These are phyloP conservation scores for Aurelia aurita DNA, from an alignment of 30 jellyfish, hydroid and myxozoan genomes.

Conservation along the genomic window DNA sequence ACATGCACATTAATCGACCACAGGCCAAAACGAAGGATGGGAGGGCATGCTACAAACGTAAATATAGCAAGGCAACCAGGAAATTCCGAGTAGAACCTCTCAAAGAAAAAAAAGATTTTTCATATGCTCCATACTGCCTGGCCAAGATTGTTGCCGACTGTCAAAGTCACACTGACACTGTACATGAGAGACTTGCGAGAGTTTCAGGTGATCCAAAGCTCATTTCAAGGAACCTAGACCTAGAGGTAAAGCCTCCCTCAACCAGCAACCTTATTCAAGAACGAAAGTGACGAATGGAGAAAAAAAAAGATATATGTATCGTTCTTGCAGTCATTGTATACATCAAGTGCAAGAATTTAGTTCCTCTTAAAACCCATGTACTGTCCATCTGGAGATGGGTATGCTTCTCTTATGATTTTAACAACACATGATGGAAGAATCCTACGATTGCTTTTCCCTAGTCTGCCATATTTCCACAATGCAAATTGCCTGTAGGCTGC, in stretches of 20 bases:
- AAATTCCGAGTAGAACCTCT: slow-evolving; percentile 30
- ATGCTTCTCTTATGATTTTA: slow-evolving; percentile 9
- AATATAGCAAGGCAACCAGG: slow-evolving; percentile 14
- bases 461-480: slow-evolving; percentile 46
- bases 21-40: not conserved
- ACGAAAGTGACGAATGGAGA: slow-evolving; percentile 1
- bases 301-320: not conserved
- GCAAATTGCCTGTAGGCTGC: slow-evolving; percentile 47
- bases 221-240: slow-evolving; percentile 21
- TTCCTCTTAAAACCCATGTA: slow-evolving; percentile 38
- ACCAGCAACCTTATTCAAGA: slow-evolving; percentile 21
- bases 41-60: not conserved
- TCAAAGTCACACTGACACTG: slow-evolving; percentile 6
- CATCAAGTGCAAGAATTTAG: not conserved
- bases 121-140: slow-evolving; percentile 13
- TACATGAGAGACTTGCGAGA: not conserved
- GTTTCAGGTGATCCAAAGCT: slow-evolving; percentile 25
- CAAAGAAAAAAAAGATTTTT: slow-evolving; percentile 14
- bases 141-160: slow-evolving; percentile 27
- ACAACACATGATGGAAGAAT: slow-evolving; percentile 41
- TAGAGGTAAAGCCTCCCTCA: slow-evolving; percentile 13
- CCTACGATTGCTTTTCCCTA: slow-evolving; percentile 40
- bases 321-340: not conserved
- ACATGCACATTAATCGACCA: slow-evolving; percentile 7
- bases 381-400: slow-evolving; percentile 37